phyloP scores from a whole-genome alignment of 2,888 invertebrate genomes.

The Caenorhabditis zanzibari region DNA sequence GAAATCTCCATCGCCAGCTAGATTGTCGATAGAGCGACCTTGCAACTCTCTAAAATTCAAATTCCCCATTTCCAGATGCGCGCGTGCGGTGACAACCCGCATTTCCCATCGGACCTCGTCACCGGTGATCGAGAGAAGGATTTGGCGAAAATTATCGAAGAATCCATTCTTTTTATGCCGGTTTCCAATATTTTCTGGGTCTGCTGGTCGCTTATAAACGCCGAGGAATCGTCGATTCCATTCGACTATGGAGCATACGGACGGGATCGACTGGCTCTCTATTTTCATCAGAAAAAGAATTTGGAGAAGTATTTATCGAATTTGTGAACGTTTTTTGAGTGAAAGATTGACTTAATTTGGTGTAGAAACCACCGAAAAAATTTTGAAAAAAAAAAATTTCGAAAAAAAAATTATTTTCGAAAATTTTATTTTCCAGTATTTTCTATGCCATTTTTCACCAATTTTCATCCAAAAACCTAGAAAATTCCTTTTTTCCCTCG shows the following conservation, averaged over 20 bases:
- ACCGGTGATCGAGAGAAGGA: conserved; percentile 70
- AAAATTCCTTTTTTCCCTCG: neutral
- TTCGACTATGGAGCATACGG: conserved; percentile 74
- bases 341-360: no score
- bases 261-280: conserved; percentile 74
- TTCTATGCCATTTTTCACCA: no score
- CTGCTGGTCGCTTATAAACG: conserved; percentile 75
- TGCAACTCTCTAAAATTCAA: no score
- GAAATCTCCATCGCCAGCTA: no score
- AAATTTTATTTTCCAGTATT: neutral
- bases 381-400: no score
- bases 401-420: no score
- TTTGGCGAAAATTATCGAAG: conserved; percentile 66
- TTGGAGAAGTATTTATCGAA: conserved; percentile 67
- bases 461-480: no score
- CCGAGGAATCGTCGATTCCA: conserved; percentile 71
- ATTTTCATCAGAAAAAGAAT: conserved; percentile 71
- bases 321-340: no score
- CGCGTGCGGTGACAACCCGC: conserved; percentile 64
- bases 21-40: no score
- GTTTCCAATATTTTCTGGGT: conserved; percentile 76
- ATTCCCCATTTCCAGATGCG: conserved; percentile 63
- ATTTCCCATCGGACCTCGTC: conserved; percentile 73
- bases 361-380: no score
- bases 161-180: conserved; percentile 75